Evolutionary conservation across 1,140 invertebrate genomes (phyloP).

Genomic region (Drosophila pseudoananassae): DNA sequence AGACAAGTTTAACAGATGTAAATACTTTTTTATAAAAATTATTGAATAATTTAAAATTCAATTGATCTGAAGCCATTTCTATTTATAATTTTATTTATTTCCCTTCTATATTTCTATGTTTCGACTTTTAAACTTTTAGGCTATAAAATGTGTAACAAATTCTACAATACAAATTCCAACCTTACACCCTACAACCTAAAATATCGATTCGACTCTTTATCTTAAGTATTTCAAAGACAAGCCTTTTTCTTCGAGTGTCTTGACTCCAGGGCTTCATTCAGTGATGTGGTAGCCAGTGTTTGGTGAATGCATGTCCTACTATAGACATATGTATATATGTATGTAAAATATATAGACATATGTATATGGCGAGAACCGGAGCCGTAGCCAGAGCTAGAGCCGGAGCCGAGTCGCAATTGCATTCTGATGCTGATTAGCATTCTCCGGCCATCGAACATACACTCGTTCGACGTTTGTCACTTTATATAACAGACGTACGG

Average conservation of each 20-base stretch:
- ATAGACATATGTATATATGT: not conserved
- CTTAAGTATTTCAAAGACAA: not conserved
- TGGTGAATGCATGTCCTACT: not conserved
- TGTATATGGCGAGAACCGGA: not conserved
- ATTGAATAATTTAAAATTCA: too few relatives aligned
- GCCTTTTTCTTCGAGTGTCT: not conserved
- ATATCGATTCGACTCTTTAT: too few relatives aligned
- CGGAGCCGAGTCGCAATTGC: constrained; percentile 60
- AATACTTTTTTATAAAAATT: too few relatives aligned
- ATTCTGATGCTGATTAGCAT: constrained; percentile 66
- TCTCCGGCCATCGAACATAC: constrained; percentile 18
- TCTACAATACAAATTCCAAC: too few relatives aligned
- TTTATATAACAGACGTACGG: constrained; percentile 55
- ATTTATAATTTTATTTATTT: too few relatives aligned
- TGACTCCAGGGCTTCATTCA: not conserved
- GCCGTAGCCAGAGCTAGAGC: not conserved
- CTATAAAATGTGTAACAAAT: too few relatives aligned
- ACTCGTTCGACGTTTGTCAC: constrained; percentile 42
- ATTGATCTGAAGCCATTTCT: too few relatives aligned
- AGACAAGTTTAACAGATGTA: too few relatives aligned
- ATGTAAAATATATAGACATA: not conserved
- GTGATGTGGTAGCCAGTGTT: not conserved
- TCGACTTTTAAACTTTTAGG: too few relatives aligned
- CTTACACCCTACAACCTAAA: too few relatives aligned
- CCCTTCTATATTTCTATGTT: too few relatives aligned